phyloP scores from a whole-genome alignment of 2,888 invertebrate species.

The Mylabris sibirica region DNA sequence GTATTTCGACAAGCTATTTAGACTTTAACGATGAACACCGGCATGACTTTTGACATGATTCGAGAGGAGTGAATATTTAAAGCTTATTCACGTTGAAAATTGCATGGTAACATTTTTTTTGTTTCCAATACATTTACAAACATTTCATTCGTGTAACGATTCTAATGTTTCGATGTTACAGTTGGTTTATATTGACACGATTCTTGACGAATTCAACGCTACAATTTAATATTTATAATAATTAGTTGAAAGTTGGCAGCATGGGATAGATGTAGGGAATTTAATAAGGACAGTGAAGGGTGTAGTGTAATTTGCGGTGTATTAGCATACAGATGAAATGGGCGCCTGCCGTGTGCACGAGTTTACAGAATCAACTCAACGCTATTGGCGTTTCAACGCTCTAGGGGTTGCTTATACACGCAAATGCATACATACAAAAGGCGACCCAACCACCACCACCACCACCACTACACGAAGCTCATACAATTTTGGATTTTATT shows the following conservation, averaged over 20 bases:
- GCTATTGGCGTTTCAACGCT: slow-evolving; percentile 31
- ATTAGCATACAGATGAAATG: slow-evolving; percentile 46
- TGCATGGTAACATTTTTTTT: background rate
- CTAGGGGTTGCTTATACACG: slow-evolving; percentile 14
- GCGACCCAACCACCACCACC: background rate
- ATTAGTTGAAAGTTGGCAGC: slow-evolving; percentile 28
- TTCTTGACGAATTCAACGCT: background rate
- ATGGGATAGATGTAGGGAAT: background rate
- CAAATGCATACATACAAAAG: slow-evolving; percentile 11
- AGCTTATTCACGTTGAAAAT: background rate
- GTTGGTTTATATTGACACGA: no score
- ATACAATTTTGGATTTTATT: slow-evolving; percentile 8
- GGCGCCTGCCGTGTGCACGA: slow-evolving; percentile 20
- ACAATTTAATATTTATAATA: slow-evolving; percentile 33
- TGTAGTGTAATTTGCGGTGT: slow-evolving; percentile 40
- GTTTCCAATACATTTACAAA: background rate
- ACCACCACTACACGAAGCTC: background rate
- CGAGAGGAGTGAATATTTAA: background rate
- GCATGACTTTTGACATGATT: background rate
- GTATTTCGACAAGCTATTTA: background rate
- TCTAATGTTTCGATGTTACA: background rate
- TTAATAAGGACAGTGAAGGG: slow-evolving; percentile 34
- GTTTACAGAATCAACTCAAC: slow-evolving; percentile 21
- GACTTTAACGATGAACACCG: background rate
- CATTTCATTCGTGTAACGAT: background rate